phyloP scores from a whole-genome alignment of 64 coral and sea anemone genomes.

The Dendronephthya gigantea region DNA sequence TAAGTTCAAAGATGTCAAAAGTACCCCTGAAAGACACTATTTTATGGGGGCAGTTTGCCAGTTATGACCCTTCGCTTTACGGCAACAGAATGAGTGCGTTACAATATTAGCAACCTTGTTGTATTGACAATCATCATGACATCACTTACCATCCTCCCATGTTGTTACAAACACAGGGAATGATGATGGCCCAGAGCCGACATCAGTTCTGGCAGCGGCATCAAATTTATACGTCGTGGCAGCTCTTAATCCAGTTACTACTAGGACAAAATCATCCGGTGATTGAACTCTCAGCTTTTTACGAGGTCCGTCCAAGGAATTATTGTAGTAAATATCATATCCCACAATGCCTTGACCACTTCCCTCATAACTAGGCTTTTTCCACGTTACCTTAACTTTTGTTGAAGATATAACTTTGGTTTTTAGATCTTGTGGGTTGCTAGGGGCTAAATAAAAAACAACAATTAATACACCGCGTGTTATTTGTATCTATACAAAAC shows the following conservation, averaged over 20 bases:
- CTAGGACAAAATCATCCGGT: not conserved
- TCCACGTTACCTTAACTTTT: not conserved
- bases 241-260: not conserved
- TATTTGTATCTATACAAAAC: too few species aligned
- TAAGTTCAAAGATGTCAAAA: too few species aligned
- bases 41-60: too few species aligned
- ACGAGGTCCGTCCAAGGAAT: not conserved
- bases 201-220: not conserved
- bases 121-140: too few species aligned
- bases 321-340: conserved; percentile 11
- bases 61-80: too few species aligned
- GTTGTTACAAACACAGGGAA: not conserved
- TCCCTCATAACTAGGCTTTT: not conserved
- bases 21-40: too few species aligned
- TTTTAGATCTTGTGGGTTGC: not conserved
- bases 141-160: not conserved
- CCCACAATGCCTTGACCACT: conserved; percentile 11
- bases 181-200: not conserved
- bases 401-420: not conserved
- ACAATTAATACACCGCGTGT: too few species aligned
- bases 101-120: too few species aligned
- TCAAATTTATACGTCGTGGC: not conserved
- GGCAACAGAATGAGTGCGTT: too few species aligned
- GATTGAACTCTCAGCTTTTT: not conserved
- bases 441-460: not conserved